phyloP scores from a whole-genome alignment of 2,797 vertebrate species.

The Sebastes wilsoni region DNA sequence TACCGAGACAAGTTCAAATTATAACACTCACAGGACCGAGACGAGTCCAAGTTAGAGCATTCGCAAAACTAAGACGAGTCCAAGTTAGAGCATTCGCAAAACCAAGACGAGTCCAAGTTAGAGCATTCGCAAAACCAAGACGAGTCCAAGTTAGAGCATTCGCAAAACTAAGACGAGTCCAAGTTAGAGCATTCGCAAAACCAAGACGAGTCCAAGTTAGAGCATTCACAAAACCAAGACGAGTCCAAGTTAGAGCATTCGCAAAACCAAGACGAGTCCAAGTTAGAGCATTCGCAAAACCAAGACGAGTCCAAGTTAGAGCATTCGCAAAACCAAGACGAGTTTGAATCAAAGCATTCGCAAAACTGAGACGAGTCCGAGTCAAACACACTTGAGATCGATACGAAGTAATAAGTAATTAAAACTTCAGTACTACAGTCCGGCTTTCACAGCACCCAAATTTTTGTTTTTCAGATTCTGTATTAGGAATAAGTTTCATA shows the following conservation, averaged over 20 bases:
- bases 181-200: background rate
- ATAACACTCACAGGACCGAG: background rate
- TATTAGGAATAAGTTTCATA: background rate
- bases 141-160: too few relatives aligned
- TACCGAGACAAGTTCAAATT: background rate
- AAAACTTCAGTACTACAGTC: background rate
- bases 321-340: too few relatives aligned
- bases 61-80: too few relatives aligned
- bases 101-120: background rate
- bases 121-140: too few relatives aligned
- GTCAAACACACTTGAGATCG: background rate
- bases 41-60: background rate
- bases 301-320: background rate
- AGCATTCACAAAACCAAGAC: too few relatives aligned
- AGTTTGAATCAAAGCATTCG: too few relatives aligned
- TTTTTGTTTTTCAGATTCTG: background rate
- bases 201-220: too few relatives aligned
- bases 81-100: too few relatives aligned
- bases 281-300: too few relatives aligned
- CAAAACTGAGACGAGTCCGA: background rate
- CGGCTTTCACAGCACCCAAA: background rate
- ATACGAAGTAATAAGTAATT: background rate
- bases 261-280: too few relatives aligned
- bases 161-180: too few relatives aligned
- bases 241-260: background rate